Evolutionary conservation across 2,797 vertebrate species (phyloP), one percentile per base, ranked within the genome.

Genomic region (Epinephelus coioides): DNA sequence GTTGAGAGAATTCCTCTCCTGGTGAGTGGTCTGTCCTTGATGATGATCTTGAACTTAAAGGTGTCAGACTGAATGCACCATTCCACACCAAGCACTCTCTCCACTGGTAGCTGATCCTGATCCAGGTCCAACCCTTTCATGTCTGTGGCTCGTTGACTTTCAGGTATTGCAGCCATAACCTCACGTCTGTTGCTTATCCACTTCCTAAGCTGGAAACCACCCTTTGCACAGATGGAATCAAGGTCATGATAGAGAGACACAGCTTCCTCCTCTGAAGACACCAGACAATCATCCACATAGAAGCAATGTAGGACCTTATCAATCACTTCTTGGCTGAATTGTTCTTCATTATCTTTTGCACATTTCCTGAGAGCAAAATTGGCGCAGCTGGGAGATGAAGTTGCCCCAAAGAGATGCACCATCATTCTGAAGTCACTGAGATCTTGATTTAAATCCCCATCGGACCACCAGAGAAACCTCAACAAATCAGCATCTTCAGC

Each of bases 1-100:
- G 30, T 50, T n/a, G 72, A 81, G 38, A 81, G 59, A 27, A 75
- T 81, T 34, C 50, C 71, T 55, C 70, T 49, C 5, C 64, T 46
- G 38, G 64, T 74, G 5, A 55, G 18, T 23, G 63, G 56, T 62
- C 50, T 51, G 51, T 75, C 65, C n/a, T 56, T 40, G 1, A 76
- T 23, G 0, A 30, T 4, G 11, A 64, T 59, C 19, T 60, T 59
- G 1, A 79, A 79, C 55, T 34, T 61, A 14, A 72, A 68, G 0
- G 5, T 19, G 11, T 73, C 25, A 1, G 69, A 79, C n/a, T 73
- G 25, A 8, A 61, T 53, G 8, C 53, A 70, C 66, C 77, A 76
- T 4, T 61, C 6, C 12, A 80, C 51, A 9, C 73, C 46, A 10
- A 84, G 44, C 4, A 49, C 73, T 69, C 77, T 66, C 34, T 76